Conservation (phyloP, 2,888 invertebrate species). For the Pasiphila rectangulata region DNA sequence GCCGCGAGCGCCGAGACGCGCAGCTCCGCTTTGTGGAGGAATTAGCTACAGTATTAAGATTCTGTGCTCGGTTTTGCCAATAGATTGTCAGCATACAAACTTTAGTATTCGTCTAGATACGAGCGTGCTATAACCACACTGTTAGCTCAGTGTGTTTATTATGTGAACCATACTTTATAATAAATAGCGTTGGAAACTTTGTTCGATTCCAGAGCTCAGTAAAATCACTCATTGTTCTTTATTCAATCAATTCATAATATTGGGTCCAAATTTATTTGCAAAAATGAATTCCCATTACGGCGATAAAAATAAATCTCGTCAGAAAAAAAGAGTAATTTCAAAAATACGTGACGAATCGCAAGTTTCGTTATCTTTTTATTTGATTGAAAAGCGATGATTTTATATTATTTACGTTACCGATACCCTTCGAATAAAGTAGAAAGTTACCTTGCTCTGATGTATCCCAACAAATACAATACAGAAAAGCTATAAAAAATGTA, state of each 20-base stretch:
- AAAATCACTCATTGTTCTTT: constrained; percentile 6
- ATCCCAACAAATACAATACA: too few relatives aligned
- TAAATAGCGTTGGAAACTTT: too few relatives aligned
- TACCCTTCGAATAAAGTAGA: not conserved
- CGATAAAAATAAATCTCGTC: constrained; percentile 11
- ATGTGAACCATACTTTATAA: too few relatives aligned
- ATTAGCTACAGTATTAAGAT: constrained; percentile 14
- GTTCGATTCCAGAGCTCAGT: not conserved
- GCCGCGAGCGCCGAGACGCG: too few relatives aligned
- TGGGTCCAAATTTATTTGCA: constrained; percentile 12
- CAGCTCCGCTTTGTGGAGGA: not conserved
- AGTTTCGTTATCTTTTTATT: constrained; percentile 14
- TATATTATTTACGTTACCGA: not conserved
- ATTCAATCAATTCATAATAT: constrained; percentile 18
- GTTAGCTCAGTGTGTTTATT: too few relatives aligned
- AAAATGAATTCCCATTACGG: constrained; percentile 18
- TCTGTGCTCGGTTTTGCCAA: not conserved
- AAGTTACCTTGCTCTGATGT: not conserved
- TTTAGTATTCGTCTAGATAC: not conserved
- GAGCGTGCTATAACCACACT: not conserved
- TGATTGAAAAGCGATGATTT: constrained; percentile 4
- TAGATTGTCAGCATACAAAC: not conserved
- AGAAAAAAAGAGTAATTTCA: constrained; percentile 14
- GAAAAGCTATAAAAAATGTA: too few relatives aligned
- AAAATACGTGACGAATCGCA: constrained; percentile 20